These are phyloP conservation scores for Sisor rabdophorus DNA, from an alignment of 2,113 vertebrate species.

Conservation along the genomic window DNA sequence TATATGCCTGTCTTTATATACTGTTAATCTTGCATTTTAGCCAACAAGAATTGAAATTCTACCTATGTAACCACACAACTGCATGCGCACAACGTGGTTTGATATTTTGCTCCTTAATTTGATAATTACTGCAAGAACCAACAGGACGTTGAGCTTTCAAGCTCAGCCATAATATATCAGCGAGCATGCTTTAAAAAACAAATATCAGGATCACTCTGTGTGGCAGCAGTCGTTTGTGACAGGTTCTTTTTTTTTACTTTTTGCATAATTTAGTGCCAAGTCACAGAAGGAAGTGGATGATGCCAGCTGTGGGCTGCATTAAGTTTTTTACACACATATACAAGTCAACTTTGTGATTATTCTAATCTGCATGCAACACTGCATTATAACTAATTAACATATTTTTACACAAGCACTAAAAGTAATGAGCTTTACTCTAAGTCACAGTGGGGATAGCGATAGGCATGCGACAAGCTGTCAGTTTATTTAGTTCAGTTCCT, in stretches of 20 bases:
- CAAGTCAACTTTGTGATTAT: constrained; percentile 12
- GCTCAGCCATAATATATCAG: neutral
- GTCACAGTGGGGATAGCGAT: neutral
- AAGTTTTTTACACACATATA: constrained; percentile 1
- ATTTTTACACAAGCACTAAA: neutral
- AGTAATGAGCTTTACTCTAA: constrained; percentile 11
- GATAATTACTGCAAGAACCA: neutral
- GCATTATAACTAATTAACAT: constrained; percentile 20
- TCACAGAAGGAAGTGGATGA: constrained; percentile 25
- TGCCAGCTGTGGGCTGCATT: constrained; percentile 30
- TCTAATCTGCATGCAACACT: constrained; percentile 14
- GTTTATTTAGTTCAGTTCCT: neutral
- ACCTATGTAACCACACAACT: neutral
- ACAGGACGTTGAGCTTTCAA: neutral
- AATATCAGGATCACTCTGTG: constrained; percentile 10
- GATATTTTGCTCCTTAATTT: constrained; percentile 11
- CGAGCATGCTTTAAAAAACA: neutral
- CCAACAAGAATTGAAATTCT: neutral
- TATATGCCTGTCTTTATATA: neutral
- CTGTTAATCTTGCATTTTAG: neutral
- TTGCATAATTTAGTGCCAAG: constrained; percentile 34
- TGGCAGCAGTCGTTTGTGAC: neutral
- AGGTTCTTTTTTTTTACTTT: constrained; percentile 34
- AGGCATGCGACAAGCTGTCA: neutral
- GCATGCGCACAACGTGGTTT: too few species aligned